Evolutionary conservation across 2,797 vertebrate genomes (phyloP).

Genomic region (Cynopterus sphinx): DNA sequence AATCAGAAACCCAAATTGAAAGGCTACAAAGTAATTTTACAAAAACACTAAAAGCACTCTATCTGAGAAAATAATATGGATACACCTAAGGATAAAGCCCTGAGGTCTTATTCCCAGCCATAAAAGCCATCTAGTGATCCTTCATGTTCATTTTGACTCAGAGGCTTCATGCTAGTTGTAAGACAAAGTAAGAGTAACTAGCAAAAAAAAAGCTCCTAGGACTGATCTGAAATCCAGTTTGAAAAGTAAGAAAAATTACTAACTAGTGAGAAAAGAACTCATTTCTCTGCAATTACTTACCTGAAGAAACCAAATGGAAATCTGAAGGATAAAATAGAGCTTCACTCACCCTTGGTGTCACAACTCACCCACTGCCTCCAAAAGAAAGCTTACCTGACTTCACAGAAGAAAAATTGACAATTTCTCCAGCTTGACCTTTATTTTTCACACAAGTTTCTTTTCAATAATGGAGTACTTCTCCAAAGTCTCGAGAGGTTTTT

Average conservation of each 20-base stretch:
- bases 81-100: not conserved
- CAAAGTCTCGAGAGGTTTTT: conserved; percentile 11
- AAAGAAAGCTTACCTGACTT: conserved; percentile 22
- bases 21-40: not conserved
- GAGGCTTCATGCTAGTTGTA: not conserved
- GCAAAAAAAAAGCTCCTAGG: not conserved
- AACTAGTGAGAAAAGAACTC: not conserved
- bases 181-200: not conserved
- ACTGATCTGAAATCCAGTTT: conserved; percentile 7
- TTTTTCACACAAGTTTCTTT: conserved; percentile 32
- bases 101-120: not conserved
- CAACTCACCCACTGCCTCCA: not conserved
- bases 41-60: not conserved
- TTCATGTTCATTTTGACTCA: not conserved
- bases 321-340: conserved; percentile 35
- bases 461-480: not conserved
- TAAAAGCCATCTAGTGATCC: not conserved
- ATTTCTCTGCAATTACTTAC: conserved; percentile 42
- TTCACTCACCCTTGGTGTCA: not conserved
- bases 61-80: not conserved
- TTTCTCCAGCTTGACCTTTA: conserved; percentile 17
- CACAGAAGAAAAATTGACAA: conserved; percentile 16
- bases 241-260: conserved; percentile 42
- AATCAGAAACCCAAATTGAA: not conserved
- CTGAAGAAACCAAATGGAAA: conserved; percentile 44